Conservation (phyloP, 2,888 invertebrate genomes). For the Ichneumoninae sp. region DNA sequence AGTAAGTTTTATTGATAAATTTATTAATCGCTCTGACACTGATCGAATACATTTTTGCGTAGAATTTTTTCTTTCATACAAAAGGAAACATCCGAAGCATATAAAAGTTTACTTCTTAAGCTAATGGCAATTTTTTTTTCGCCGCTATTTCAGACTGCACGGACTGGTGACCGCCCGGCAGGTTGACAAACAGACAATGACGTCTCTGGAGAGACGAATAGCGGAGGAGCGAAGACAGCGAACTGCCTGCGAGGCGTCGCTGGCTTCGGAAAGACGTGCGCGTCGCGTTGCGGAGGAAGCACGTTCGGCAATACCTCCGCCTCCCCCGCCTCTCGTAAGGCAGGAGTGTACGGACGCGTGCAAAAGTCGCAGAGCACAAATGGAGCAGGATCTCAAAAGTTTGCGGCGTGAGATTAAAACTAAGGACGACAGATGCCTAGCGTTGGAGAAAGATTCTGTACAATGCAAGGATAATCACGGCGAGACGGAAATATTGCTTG, state of each 20-base stretch:
- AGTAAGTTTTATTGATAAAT: constrained; percentile 85
- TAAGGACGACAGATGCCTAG: constrained; percentile 87
- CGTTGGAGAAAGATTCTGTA: constrained; percentile 79
- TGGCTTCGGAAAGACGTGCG: constrained; percentile 90
- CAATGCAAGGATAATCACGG: constrained; percentile 88
- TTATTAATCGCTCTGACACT: background rate
- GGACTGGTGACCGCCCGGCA: constrained; percentile 90
- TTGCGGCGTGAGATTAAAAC: constrained; percentile 88
- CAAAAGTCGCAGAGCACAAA: constrained; percentile 88
- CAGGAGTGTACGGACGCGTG: constrained; percentile 90
- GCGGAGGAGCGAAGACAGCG: constrained; percentile 94
- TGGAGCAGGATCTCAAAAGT: constrained; percentile 89
- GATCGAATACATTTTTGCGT: background rate
- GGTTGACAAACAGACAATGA: constrained; percentile 91
- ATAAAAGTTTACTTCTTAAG: background rate
- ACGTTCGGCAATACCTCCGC: constrained; percentile 80
- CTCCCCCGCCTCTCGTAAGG: constrained; percentile 82
- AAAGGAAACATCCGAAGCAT: background rate
- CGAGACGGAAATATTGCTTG: constrained; percentile 91
- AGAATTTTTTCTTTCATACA: background rate
- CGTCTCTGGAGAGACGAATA: constrained; percentile 91
- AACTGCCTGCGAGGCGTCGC: constrained; percentile 89
- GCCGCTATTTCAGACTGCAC: constrained; percentile 87
- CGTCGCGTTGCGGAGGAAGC: constrained; percentile 87
- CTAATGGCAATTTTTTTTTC: background rate